Evolutionary conservation across 2,888 invertebrate genomes (phyloP).

Genomic region (Eristalis intricaria): DNA sequence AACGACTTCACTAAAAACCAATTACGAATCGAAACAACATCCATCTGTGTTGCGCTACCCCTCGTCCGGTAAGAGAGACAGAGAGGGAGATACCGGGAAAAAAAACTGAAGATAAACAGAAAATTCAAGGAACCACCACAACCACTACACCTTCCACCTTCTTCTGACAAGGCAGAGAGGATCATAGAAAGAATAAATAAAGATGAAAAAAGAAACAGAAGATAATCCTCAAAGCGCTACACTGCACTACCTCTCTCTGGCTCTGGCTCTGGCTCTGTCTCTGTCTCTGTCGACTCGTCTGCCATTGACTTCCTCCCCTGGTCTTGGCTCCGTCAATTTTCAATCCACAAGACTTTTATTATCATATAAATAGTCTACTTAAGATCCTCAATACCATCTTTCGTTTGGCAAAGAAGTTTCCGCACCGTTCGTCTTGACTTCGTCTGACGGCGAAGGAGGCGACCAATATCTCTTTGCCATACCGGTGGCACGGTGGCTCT

Average conservation of each 20-base stretch:
- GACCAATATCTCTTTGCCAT: slow-evolving; percentile 21
- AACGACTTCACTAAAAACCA: slow-evolving; percentile 72
- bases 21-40: slow-evolving; percentile 71
- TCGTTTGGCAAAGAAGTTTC: slow-evolving; percentile 54
- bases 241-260: slow-evolving; percentile 7
- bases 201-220: slow-evolving; percentile 47
- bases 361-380: slow-evolving; percentile 72
- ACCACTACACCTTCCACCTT: background rate
- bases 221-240: slow-evolving; percentile 67
- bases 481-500: background rate
- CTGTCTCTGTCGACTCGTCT: slow-evolving; percentile 1
- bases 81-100: background rate
- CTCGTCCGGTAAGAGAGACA: slow-evolving; percentile 22
- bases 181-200: slow-evolving; percentile 40
- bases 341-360: slow-evolving; percentile 71
- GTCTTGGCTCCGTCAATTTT: slow-evolving; percentile 28
- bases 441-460: background rate
- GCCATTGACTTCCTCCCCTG: background rate
- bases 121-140: background rate
- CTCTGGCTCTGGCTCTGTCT: background rate
- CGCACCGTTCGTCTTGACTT: slow-evolving; percentile 43
- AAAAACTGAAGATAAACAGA: background rate
- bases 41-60: slow-evolving; percentile 40
- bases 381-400: slow-evolving; percentile 58
- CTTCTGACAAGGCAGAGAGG: slow-evolving; percentile 30